Evolutionary conservation across 1,140 invertebrate species (phyloP), one percentile per base, ranked within the genome.

Genomic region (Trachelipus rathkii): DNA sequence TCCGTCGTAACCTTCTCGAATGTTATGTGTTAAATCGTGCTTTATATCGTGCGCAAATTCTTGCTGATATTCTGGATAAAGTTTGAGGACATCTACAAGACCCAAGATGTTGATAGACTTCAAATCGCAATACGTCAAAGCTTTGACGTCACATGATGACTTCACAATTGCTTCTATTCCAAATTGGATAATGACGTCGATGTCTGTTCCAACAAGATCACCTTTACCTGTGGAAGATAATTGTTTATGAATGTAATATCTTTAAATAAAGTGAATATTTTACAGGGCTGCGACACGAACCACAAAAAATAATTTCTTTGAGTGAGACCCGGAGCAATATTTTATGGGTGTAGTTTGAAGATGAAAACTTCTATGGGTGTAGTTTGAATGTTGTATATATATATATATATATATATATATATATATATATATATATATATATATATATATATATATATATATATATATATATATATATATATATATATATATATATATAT

Each of bases 61-160:
- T 83, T 95, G 92, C 81, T 95, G 93, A 85, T 96, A 97, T 84
- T 97, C 95, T 0, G 95, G 95, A 85, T 98, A 98, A 0, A 97
- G 85, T 9, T 92, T 87, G 3, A 98, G 86, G 0, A 95, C 94
- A 78, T 96, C 94, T n/a, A 95, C 89, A 10, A 97, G 87, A 1
- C 95, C 95, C 68, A 90, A 89, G 87, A 96, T 93, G 85, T 95
- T 90, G 78, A 98, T 93, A 85, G 94, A 96, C 85, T 97, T 97
- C 43, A 98, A 87, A 87, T 97, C 95, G 85, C 95, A 97, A 85
- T 97, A 97, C 24, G 95, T 97, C 33, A 97, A 87, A 23, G 95
- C 95, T 85, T 94, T 93, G 15, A 98, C 95, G 84, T 97, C 95
- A 85, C 94, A 95, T 83, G 92, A 95, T 8, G 94, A 96, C 84